Conservation (phyloP, 1,140 invertebrate genomes). For the Aporrectodea caliginosa region DNA sequence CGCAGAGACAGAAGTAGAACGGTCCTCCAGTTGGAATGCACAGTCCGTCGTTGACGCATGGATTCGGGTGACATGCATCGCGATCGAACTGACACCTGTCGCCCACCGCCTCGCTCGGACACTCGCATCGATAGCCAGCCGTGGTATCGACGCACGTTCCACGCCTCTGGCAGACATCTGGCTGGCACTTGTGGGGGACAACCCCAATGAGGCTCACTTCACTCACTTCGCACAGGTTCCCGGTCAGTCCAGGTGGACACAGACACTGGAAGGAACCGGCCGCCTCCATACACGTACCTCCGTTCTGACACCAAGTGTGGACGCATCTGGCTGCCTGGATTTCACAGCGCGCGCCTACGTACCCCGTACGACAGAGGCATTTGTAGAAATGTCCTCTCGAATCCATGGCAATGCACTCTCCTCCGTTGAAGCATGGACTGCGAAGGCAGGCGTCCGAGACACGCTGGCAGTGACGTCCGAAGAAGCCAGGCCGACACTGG, state of each 20-base stretch:
- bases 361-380: background rate
- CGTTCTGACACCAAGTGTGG: background rate
- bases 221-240: background rate
- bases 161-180: background rate
- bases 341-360: background rate
- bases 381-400: background rate
- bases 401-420: background rate
- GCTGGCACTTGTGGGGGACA: background rate
- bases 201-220: background rate
- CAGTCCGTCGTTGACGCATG: background rate
- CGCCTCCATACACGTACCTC: background rate
- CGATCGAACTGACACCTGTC: background rate
- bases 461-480: background rate
- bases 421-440: background rate
- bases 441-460: background rate
- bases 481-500: background rate
- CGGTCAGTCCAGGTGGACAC: background rate
- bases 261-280: background rate
- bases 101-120: background rate
- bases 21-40: background rate
- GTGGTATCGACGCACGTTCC: background rate
- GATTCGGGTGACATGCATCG: background rate
- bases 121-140: background rate
- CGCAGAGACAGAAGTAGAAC: background rate
- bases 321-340: background rate